These are phyloP conservation scores for Dryobates pubescens DNA, from an alignment of 2,797 vertebrate species.

Conservation along the genomic window DNA sequence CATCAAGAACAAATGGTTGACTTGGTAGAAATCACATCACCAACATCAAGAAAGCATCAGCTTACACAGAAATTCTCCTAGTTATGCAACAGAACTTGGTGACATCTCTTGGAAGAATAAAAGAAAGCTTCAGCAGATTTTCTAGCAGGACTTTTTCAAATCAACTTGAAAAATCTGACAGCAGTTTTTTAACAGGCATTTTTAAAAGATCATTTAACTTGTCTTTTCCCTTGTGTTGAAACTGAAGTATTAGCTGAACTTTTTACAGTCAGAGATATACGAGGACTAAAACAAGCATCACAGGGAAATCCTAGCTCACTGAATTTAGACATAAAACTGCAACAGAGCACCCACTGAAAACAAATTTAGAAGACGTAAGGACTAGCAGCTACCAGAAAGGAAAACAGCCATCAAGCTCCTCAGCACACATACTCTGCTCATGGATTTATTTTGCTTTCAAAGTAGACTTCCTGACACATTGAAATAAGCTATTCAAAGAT, in stretches of 20 bases:
- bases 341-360: background rate
- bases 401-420: background rate
- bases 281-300: background rate
- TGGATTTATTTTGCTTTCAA: background rate
- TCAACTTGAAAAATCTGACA: background rate
- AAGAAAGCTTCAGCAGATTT: background rate
- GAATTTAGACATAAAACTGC: background rate
- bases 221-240: background rate
- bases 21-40: background rate
- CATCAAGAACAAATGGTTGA: background rate
- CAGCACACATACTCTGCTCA: background rate
- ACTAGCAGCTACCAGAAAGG: background rate
- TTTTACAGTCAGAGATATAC: background rate
- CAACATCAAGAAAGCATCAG: background rate
- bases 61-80: background rate
- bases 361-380: background rate
- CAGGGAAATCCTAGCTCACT: background rate
- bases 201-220: background rate
- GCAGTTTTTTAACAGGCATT: background rate
- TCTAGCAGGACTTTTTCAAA: background rate
- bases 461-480: background rate
- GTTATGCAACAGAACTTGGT: background rate
- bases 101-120: background rate
- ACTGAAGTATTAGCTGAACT: background rate
- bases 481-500: conserved; percentile 1